Percentiles rank a stretch among this genome's conserved stretches.
Evolutionary conservation across 2,797 vertebrate genomes (phyloP).

Genomic region (Pantherophis alleghaniensis): DNA sequence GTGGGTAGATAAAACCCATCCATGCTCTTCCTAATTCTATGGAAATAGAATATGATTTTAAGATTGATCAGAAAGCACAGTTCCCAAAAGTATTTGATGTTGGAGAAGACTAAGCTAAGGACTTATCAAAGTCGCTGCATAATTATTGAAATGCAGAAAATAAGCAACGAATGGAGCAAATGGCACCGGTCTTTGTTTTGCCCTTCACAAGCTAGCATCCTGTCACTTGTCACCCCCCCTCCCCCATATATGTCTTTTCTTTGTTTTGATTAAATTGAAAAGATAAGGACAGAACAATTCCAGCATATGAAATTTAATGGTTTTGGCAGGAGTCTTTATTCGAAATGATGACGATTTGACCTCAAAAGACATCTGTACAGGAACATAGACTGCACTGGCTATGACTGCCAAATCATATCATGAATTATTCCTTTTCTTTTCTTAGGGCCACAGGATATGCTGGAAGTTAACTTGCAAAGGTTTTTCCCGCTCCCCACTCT

Average conservation of each 20-base stretch:
- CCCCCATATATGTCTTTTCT: not conserved
- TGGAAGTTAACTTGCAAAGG: not conserved
- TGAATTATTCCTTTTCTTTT: not conserved
- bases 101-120: not conserved
- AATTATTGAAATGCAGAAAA: not conserved
- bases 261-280: not conserved
- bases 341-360: not conserved
- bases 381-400: not conserved
- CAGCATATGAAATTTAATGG: conserved; percentile 13
- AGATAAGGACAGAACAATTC: conserved; percentile 5
- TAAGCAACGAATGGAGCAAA: not conserved
- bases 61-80: not conserved
- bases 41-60: not conserved
- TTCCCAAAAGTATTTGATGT: not conserved
- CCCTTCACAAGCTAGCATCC: not conserved
- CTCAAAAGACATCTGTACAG: not conserved
- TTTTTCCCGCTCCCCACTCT: fast-evolving
- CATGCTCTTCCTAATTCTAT: not conserved
- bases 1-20: not conserved
- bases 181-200: not conserved
- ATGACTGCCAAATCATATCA: not conserved
- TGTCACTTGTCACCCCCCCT: not conserved
- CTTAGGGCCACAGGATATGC: not conserved
- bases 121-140: not conserved
- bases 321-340: not conserved